Percentiles rank a stretch among this genome's conserved stretches.
Evolutionary conservation across 2,797 vertebrate species (phyloP).

Genomic region (Lerista edwardsae): DNA sequence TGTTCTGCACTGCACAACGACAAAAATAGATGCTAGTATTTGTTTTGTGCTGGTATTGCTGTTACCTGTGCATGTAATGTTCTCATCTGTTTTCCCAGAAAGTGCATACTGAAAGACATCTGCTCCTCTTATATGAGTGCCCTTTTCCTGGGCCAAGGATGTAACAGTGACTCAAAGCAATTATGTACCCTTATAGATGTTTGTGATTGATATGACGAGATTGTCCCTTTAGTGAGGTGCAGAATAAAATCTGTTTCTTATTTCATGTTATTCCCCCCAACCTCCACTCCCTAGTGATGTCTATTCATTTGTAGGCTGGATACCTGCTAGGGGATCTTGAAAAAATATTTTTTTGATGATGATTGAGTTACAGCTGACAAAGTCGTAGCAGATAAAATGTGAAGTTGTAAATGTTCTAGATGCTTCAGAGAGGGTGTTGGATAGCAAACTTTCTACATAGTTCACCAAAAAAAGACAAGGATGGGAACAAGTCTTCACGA

Average conservation of each 20-base stretch:
- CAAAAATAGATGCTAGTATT: conserved; percentile 22
- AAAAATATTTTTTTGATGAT: not conserved
- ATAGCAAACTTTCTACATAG: not conserved
- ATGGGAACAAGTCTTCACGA: too few species aligned
- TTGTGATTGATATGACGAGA: conserved; percentile 20
- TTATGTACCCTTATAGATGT: conserved; percentile 10
- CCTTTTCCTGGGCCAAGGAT: conserved; percentile 27
- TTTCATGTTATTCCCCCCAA: not conserved
- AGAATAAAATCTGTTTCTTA: not conserved
- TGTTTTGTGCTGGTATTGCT: conserved; percentile 13
- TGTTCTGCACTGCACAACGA: conserved; percentile 24
- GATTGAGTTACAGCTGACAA: not conserved
- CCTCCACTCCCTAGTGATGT: not conserved
- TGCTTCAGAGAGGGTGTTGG: not conserved
- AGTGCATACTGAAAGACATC: conserved; percentile 26
- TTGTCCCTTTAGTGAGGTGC: not conserved
- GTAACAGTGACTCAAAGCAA: conserved; percentile 18
- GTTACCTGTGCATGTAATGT: conserved; percentile 27
- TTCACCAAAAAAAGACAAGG: too few species aligned
- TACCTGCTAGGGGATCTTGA: not conserved
- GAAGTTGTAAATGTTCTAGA: not conserved
- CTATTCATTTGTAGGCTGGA: not conserved
- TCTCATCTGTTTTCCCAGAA: conserved; percentile 44
- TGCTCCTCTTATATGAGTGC: conserved; percentile 23
- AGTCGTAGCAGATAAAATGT: not conserved